Percentiles rank a stretch among this genome's conserved stretches.
phyloP scores from a whole-genome alignment of 2,113 vertebrate species.

The Probosciger aterrimus region DNA sequence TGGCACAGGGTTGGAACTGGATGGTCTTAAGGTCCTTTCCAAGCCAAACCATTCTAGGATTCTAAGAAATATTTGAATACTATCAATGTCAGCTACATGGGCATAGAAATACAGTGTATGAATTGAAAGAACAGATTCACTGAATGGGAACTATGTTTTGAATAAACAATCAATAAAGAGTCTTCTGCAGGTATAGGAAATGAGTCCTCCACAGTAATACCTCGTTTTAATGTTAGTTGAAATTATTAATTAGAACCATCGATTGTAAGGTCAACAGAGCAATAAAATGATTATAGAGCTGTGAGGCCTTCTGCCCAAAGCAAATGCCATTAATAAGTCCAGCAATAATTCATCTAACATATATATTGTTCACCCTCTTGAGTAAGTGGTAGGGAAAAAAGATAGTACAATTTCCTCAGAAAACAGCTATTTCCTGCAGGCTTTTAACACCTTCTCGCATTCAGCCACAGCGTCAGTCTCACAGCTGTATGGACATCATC shows the following conservation, averaged over 20 bases:
- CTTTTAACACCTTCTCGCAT: background rate
- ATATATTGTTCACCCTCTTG: background rate
- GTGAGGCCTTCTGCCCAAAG: background rate
- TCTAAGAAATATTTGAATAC: background rate
- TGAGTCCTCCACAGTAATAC: background rate
- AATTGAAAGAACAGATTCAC: background rate
- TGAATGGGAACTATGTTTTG: background rate
- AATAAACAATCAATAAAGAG: background rate
- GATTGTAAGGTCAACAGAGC: slow-evolving; percentile 20
- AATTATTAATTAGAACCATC: slow-evolving; percentile 5
- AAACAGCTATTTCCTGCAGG: background rate
- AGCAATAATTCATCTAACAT: background rate
- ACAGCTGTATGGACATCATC: background rate
- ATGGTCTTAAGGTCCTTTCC: background rate
- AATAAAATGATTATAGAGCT: background rate
- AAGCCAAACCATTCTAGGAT: background rate
- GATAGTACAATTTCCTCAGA: background rate
- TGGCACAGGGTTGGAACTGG: background rate
- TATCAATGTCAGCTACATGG: background rate
- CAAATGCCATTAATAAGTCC: background rate
- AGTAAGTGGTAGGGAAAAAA: background rate
- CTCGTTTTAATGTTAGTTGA: slow-evolving; percentile 41
- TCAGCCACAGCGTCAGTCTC: background rate
- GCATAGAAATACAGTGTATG: background rate
- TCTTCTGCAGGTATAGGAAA: background rate